These are phyloP conservation scores for Dufourea novaeangliae DNA, from an alignment of 1,140 invertebrate species.

Conservation along the genomic window DNA sequence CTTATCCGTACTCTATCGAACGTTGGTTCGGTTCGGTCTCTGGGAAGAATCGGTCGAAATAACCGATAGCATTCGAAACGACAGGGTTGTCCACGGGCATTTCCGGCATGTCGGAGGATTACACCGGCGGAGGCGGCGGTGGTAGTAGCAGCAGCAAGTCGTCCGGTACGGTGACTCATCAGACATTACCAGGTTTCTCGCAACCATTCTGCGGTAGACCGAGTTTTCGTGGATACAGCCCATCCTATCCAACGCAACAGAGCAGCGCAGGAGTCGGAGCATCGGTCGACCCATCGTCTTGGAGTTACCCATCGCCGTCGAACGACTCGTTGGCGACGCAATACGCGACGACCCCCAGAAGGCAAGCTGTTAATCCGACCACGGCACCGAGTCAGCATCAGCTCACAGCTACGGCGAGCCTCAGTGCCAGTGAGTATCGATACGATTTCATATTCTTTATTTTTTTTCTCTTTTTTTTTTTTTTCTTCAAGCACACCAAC, in stretches of 20 bases:
- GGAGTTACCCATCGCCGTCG: conserved; percentile 62
- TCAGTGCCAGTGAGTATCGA: conserved; percentile 72
- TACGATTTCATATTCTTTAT: not conserved
- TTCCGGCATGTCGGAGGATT: conserved; percentile 70
- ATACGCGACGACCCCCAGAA: conserved; percentile 57
- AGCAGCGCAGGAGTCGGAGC: not conserved
- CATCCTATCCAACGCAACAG: conserved; percentile 70
- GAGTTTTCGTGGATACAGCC: conserved; percentile 70
- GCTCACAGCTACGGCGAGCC: conserved; percentile 70
- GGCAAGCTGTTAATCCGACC: conserved; percentile 58
- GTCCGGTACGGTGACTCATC: conserved; percentile 67
- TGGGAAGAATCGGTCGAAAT: not conserved
- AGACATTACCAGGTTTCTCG: conserved; percentile 74
- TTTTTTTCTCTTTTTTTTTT: not conserved
- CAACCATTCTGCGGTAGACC: conserved; percentile 69
- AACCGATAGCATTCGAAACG: not conserved
- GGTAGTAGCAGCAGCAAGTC: conserved; percentile 67
- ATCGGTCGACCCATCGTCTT: conserved; percentile 55
- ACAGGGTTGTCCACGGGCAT: conserved; percentile 55
- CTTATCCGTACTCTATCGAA: too few relatives aligned
- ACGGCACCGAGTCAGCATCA: conserved; percentile 65
- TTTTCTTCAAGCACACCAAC: not conserved
- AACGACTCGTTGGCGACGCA: conserved; percentile 61
- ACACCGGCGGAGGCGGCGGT: too few relatives aligned
- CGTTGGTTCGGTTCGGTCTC: too few relatives aligned